These are phyloP conservation scores for Globia sparganii DNA, from an alignment of 2,888 invertebrate species.

Conservation along the genomic window DNA sequence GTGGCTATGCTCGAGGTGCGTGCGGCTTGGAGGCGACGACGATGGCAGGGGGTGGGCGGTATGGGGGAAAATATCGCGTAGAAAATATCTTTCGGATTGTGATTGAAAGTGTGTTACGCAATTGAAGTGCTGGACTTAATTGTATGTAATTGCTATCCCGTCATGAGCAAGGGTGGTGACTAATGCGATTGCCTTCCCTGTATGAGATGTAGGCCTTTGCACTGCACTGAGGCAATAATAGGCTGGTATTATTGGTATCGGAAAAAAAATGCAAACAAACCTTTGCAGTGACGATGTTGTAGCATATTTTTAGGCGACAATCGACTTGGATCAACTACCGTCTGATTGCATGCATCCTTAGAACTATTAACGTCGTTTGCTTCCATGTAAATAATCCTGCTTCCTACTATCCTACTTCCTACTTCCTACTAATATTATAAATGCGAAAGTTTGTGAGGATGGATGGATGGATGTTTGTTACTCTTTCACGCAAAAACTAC, in stretches of 20 bases:
- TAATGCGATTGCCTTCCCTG: neutral
- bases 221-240: neutral
- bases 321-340: neutral
- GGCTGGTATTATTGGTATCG: neutral
- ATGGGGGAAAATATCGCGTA: too few species aligned
- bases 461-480: too few species aligned
- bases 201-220: neutral
- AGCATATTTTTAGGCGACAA: neutral
- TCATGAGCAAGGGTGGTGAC: too few species aligned
- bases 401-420: too few species aligned
- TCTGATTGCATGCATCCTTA: slow-evolving; percentile 4
- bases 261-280: neutral
- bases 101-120: neutral
- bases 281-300: neutral
- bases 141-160: too few species aligned
- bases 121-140: neutral
- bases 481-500: too few species aligned
- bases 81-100: neutral
- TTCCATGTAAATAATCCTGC: neutral
- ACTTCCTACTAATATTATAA: too few species aligned
- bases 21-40: too few species aligned
- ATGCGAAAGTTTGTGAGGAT: too few species aligned
- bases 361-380: neutral
- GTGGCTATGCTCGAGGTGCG: too few species aligned
- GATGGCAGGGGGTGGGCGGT: too few species aligned